Evolutionary conservation across 2,888 invertebrate genomes (phyloP), one percentile per base, ranked within the genome.

Genomic region (Synergus laeviventris): DNA sequence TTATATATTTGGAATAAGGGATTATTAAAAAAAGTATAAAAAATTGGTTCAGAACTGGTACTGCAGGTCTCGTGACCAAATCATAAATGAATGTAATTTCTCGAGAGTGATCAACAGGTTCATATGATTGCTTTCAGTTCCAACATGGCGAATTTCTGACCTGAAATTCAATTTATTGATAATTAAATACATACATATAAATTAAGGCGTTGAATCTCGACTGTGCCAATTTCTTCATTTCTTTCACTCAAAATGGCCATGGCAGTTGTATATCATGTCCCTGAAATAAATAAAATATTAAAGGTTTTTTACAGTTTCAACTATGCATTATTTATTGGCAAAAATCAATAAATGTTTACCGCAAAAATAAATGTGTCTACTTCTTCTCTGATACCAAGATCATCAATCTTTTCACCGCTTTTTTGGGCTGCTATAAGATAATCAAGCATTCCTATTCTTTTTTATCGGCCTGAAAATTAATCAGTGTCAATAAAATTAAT

Each of bases 211-310:
- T 93, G 89, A 31, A 95, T 88, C 82, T 94, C 94, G 62, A 93
- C 92, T 2, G 91, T 92, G 1, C 92, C 92, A 0, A 92, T 87
- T 2, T 93, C 91, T 0, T 89, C 92, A 21, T 89, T 85, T 18
- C 91, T 90, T 86, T 93, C 93, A 76, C 92, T 89, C 0, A 91
- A 84, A 0, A 92, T 84, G 3, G 92, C 93, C 54, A 91, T 90
- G 1, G 94, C 92, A 0, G 94, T 93, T 0, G 94, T 94, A 79
- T 94, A 79, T 94, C 94, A 83, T 94, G 94, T 0, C 94, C 93
- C 93, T 93, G 86, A 77, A 91, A 90, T 45, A 38, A 70, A 2
- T n/a, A 31, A 24, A 66, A 64, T 14, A 2, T 18, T 56, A 54
- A 2, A n/a, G 8, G n/a, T 11, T 56, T 56, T 2, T 56, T 5